These are phyloP conservation scores for Acomys russatus DNA, from an alignment of 2,797 vertebrate species.

Conservation along the genomic window DNA sequence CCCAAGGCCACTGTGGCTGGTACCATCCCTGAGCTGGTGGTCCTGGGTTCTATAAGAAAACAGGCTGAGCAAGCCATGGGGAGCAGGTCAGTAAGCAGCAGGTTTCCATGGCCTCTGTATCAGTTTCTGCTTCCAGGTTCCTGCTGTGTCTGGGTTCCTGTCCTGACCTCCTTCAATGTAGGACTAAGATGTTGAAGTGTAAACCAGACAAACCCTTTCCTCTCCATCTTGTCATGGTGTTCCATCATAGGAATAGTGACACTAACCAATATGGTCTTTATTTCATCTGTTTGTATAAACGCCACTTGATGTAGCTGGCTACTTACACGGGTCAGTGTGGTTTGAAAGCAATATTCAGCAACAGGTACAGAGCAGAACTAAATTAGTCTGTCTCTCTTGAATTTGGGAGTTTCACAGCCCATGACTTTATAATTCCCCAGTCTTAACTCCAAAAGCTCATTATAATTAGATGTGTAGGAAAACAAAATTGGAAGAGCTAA, in stretches of 20 bases:
- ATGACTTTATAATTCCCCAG: background rate
- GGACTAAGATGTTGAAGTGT: background rate
- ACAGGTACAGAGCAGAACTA: background rate
- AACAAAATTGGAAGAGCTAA: constrained; percentile 66
- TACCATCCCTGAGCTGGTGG: background rate
- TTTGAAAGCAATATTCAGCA: background rate
- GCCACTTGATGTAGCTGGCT: background rate
- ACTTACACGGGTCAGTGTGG: background rate
- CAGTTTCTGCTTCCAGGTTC: background rate
- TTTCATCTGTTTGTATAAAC: background rate
- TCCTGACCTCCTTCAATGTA: background rate
- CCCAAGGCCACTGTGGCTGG: too few species aligned
- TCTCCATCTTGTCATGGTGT: background rate
- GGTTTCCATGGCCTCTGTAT: background rate
- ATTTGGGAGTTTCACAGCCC: constrained; percentile 12
- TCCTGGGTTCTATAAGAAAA: background rate
- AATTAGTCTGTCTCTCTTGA: constrained; percentile 37
- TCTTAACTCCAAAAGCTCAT: constrained; percentile 49
- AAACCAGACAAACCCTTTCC: background rate
- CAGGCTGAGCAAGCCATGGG: background rate
- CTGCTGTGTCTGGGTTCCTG: background rate
- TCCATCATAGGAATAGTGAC: background rate
- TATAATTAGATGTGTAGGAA: constrained; percentile 58
- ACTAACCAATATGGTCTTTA: background rate
- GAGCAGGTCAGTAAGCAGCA: background rate